Evolutionary conservation across 92 coral and sea anemone species (phyloP).

Genomic region (Muricea muricata): DNA sequence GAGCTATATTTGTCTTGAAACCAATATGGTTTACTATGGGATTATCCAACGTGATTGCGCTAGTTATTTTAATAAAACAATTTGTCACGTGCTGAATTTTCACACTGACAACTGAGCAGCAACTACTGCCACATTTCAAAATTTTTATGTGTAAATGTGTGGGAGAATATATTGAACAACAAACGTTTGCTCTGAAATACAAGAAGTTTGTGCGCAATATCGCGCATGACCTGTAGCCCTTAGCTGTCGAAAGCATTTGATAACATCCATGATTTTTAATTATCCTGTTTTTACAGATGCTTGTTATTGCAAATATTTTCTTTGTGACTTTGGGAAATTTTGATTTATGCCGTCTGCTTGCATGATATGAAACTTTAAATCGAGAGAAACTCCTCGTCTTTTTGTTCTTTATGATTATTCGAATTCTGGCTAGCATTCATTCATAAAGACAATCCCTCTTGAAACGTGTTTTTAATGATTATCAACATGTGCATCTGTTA

Average conservation of each 20-base stretch:
- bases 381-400: neutral
- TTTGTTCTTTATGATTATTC: neutral
- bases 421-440: neutral
- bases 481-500: no score
- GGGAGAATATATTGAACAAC: neutral
- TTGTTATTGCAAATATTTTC: conserved; percentile 14
- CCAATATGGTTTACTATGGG: neutral
- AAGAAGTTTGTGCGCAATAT: neutral
- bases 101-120: no score
- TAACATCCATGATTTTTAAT: conserved; percentile 40
- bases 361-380: neutral
- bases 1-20: neutral
- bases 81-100: no score
- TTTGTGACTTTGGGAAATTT: neutral
- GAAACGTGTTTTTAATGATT: no score
- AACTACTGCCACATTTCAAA: no score
- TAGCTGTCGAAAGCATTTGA: conserved; percentile 7
- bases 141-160: neutral
- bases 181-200: neutral
- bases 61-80: neutral
- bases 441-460: no score
- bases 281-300: conserved; percentile 25
- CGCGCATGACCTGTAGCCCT: neutral
- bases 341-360: neutral
- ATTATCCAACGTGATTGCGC: neutral